A percentile compares a stretch with the other conserved stretches of the same genome.
phyloP scores from a whole-genome alignment of 1,140 invertebrate genomes.

The Holotrichia oblita region DNA sequence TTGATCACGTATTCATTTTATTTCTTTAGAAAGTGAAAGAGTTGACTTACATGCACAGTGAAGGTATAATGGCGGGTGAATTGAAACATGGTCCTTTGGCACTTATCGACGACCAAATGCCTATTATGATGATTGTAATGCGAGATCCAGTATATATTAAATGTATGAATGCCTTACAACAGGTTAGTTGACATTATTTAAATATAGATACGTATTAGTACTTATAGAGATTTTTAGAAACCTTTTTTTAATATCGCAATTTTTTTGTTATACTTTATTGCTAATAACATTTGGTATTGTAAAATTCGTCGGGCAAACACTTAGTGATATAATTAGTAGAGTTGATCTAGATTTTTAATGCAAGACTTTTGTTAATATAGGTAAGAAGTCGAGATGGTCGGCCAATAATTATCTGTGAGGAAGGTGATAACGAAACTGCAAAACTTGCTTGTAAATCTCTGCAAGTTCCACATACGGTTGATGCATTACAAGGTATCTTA shows the following conservation, averaged over 20 bases:
- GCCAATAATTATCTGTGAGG: constrained; percentile 95
- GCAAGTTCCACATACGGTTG: constrained; percentile 91
- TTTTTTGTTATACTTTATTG: constrained; percentile 26
- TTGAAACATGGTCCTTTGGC: too few relatives aligned
- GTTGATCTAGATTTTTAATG: not conserved
- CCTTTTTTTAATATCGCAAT: too few relatives aligned
- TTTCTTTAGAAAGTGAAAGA: constrained; percentile 95
- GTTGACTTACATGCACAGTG: constrained; percentile 99
- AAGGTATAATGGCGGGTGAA: constrained; percentile 98
- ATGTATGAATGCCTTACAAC: constrained; percentile 98
- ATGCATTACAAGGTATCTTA: constrained; percentile 93
- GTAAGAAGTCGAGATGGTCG: constrained; percentile 88
- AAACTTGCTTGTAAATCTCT: constrained; percentile 73
- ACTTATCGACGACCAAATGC: constrained; percentile 98
- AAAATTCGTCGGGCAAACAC: too few relatives aligned
- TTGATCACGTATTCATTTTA: constrained; percentile 36
- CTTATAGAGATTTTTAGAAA: too few relatives aligned
- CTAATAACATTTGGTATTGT: not conserved
- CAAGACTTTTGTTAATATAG: constrained; percentile 41
- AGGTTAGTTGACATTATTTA: constrained; percentile 67
- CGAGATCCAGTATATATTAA: constrained; percentile 96
- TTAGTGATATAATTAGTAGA: not conserved
- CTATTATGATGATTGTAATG: constrained; percentile 98
- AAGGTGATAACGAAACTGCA: constrained; percentile 89
- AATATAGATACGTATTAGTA: not conserved